These are phyloP conservation scores for Anhinga rufa DNA, from an alignment of 2,113 vertebrate genomes.

Conservation along the genomic window DNA sequence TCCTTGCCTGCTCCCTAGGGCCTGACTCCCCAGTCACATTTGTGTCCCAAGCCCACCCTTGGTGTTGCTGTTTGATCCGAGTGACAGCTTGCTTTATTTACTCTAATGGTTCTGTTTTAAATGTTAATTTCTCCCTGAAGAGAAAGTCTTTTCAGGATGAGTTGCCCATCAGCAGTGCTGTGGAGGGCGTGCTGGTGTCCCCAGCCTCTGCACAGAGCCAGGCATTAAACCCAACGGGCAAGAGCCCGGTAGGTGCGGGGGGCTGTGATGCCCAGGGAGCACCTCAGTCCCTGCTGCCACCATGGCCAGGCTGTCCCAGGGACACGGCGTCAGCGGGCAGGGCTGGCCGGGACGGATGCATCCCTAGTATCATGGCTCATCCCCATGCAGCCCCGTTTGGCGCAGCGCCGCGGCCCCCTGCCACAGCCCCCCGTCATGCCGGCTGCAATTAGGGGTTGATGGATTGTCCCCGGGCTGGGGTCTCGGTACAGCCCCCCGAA, in stretches of 20 bases:
- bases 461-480: neutral
- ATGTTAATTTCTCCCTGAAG: constrained; percentile 68
- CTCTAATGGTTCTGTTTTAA: constrained; percentile 46
- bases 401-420: neutral
- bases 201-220: neutral
- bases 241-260: neutral
- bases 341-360: rapidly evolving
- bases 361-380: rapidly evolving
- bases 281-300: neutral
- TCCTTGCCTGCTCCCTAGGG: neutral
- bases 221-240: rapidly evolving
- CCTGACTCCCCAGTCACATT: neutral
- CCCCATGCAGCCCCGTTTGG: neutral
- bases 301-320: neutral
- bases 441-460: constrained; percentile 10
- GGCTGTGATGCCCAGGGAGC: neutral
- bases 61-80: neutral
- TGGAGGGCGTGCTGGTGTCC: neutral
- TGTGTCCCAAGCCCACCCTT: constrained; percentile 11
- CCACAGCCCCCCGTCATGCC: neutral
- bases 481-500: neutral
- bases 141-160: constrained; percentile 51
- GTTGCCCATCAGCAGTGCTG: neutral
- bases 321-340: rapidly evolving
- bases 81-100: constrained; percentile 58